A percentile compares a stretch with the other conserved stretches of the same genome.
Evolutionary conservation across 53 echinoderm and acorn worm genomes (phyloP).

Genomic region (Hippasteria phrygiana): DNA sequence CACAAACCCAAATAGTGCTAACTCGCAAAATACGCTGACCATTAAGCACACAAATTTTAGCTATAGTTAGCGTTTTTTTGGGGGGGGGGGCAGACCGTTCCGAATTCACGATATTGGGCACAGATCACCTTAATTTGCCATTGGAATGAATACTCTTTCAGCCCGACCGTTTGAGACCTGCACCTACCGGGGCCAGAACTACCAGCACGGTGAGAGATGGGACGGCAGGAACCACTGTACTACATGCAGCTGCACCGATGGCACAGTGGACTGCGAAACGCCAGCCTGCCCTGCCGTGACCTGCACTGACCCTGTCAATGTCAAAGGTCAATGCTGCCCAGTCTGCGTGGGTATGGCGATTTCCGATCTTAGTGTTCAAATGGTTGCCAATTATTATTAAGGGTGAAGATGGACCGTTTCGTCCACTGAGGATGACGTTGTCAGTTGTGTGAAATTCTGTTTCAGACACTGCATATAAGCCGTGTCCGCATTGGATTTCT

Average conservation of each 20-base stretch:
- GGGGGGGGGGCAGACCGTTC: no score
- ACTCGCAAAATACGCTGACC: no score
- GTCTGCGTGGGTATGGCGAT: conserved; percentile 32
- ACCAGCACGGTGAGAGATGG: conserved; percentile 74
- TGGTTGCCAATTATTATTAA: background rate
- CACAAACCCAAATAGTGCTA: no score
- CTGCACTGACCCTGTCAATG: conserved; percentile 76
- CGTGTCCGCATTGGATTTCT: no score
- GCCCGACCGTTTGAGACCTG: conserved; percentile 56
- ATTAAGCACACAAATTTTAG: no score
- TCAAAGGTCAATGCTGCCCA: conserved; percentile 80
- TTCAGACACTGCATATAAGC: no score
- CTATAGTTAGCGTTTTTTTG: no score
- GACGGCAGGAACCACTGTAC: conserved; percentile 67
- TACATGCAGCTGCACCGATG: conserved; percentile 74
- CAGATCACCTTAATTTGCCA: background rate
- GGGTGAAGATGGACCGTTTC: no score
- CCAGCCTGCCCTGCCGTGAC: conserved; percentile 71
- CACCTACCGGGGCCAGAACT: conserved; percentile 69
- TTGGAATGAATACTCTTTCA: background rate
- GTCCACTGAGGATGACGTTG: no score
- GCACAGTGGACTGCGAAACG: conserved; percentile 76
- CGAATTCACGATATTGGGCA: no score
- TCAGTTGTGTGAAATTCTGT: no score
- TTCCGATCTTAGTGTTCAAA: background rate